phyloP scores from a whole-genome alignment of 35 echinoderm and acorn worm species.

The Eucidaris tribuloides region DNA sequence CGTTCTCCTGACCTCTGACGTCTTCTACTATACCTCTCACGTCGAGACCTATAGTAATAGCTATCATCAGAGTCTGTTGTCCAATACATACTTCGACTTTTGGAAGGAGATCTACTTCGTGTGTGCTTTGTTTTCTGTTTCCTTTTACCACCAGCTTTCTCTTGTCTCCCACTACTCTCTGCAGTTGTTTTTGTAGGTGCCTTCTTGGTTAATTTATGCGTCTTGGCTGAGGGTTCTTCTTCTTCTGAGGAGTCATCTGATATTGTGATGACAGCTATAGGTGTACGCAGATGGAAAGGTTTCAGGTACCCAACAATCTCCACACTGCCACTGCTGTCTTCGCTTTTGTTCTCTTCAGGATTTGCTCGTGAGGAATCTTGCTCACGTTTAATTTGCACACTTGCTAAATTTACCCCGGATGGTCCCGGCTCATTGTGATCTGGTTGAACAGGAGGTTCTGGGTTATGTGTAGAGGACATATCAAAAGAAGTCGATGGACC shows the following conservation, averaged over 20 bases:
- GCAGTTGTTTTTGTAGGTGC: too few species aligned
- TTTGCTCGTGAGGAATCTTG: neutral
- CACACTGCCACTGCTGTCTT: slow-evolving; percentile 48
- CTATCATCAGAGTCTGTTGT: slow-evolving; percentile 27
- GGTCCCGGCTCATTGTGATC: slow-evolving; percentile 56
- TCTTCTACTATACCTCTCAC: neutral
- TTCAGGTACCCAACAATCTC: slow-evolving; percentile 69
- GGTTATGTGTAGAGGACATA: slow-evolving; percentile 34
- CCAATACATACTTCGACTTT: neutral
- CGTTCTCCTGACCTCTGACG: too few species aligned
- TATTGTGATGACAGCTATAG: slow-evolving; percentile 44
- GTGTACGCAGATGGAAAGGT: slow-evolving; percentile 63
- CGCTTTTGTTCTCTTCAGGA: slow-evolving; percentile 14
- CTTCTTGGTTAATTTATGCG: slow-evolving; percentile 13
- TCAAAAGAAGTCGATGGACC: slow-evolving; percentile 26
- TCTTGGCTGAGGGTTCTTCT: too few species aligned
- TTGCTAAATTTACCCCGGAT: slow-evolving; percentile 16
- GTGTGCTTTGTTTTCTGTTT: slow-evolving; percentile 58
- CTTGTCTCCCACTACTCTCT: neutral
- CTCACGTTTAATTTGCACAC: neutral
- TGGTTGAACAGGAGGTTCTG: slow-evolving; percentile 8
- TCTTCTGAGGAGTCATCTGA: slow-evolving; percentile 37
- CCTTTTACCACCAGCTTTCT: slow-evolving; percentile 51
- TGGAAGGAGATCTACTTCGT: neutral
- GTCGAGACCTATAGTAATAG: neutral